Percentiles rank a stretch among this genome's conserved stretches.
Evolutionary conservation across 2,113 vertebrate genomes (phyloP).

Genomic region (Gallinago undulata): DNA sequence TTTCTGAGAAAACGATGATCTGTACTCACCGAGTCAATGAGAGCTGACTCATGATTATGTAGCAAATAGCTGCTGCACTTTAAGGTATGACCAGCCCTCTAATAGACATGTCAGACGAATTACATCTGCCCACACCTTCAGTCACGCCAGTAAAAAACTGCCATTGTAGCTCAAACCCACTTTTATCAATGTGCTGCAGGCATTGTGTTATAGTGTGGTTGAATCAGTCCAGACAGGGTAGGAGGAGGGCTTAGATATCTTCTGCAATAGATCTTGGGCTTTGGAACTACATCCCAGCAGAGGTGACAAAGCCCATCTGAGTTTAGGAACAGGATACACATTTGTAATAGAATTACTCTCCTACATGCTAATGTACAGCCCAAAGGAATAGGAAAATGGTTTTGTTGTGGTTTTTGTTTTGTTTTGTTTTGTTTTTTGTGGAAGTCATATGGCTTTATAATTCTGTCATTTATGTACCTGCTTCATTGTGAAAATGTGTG

Average conservation of each 20-base stretch:
- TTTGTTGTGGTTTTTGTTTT: too few relatives aligned
- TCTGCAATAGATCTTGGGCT: background rate
- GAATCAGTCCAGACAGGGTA: background rate
- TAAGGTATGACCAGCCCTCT: background rate
- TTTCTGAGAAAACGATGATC: background rate
- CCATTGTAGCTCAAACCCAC: background rate
- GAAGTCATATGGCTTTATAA: background rate
- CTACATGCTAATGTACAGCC: background rate
- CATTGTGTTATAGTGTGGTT: background rate
- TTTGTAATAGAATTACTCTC: background rate
- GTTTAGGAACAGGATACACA: background rate
- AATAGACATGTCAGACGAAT: background rate
- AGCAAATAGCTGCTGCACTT: background rate
- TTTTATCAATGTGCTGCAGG: background rate
- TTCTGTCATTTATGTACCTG: background rate
- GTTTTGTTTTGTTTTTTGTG: background rate
- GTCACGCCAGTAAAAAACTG: background rate
- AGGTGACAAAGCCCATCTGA: background rate
- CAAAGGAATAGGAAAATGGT: background rate
- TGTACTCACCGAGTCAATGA: background rate
- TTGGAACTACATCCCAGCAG: background rate
- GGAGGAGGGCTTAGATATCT: background rate
- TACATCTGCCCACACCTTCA: background rate
- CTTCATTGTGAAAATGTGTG: background rate
- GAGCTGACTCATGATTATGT: slow-evolving; percentile 19